Base-by-base conservation (phyloP, 2,113 vertebrate species). In the Melanotaenia duboulayi region DNA sequence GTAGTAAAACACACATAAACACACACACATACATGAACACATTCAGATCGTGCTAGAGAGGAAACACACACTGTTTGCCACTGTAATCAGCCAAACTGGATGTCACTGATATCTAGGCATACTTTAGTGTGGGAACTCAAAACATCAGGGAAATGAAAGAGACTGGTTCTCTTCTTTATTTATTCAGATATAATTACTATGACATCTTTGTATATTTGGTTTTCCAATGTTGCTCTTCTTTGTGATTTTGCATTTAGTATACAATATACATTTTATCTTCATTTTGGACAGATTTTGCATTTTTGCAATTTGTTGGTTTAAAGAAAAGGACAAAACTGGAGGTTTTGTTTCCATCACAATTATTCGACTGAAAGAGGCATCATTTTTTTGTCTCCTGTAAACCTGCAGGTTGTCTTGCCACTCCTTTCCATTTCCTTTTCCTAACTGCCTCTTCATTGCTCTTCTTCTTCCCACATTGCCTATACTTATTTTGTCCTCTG, bases 1-100 rank as follows among this genome's bases (percentile, higher is more conserved):
- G 93, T 94, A 93, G 94, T 94, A 93, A 94, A 95, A 94, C 93
- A 95, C 88, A 95, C 87, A 95, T 92, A 96, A 94, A 96, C 94
- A 96, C 69, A 55, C 65, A 56, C 89, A 90, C 28, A 28, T 28
- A 28, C 28, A 28, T 28, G 86, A 89, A 65, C 62, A 90, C 91
- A 90, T 85, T 91, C 89, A 90, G 74, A 83, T 54, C 73, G 73
- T 63, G 71, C 50, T 11, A 52, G 60, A 56, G 56, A 69, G 51
- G 61, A 87, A 46, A 60, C 84, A 89, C 85, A 85, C 94, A 93
- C 83, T 82, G 83, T 76, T 85, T 66, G 66, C 32, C 74, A 72
- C 35, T 84, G 80, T 92, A 81, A 89, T 76, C 4, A 80, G 83
- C 76, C 81, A 65, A 59, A 42, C 60, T 74, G 49, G 28, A 44